Conservation (phyloP, 2,888 invertebrate species). For the Ichneumoninae sp. region DNA sequence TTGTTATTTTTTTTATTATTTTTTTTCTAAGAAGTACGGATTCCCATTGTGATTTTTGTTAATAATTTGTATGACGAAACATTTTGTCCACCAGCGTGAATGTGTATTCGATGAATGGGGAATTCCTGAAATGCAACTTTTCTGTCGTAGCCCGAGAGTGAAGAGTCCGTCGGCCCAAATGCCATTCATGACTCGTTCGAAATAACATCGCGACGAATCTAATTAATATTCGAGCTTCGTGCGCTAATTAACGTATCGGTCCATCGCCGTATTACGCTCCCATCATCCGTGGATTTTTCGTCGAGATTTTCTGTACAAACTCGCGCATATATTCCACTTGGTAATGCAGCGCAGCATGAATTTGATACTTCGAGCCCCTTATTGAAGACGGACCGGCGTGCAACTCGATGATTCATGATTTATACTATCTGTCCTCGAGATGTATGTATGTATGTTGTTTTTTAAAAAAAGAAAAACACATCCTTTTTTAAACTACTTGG, state of each 20-base stretch:
- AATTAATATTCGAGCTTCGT: constrained; percentile 72
- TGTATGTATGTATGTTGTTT: not conserved
- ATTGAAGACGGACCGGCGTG: not conserved
- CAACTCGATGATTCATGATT: not conserved
- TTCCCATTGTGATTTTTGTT: not conserved
- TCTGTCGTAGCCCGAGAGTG: not conserved
- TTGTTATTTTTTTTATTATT: not conserved
- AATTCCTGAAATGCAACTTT: not conserved
- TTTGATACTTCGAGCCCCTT: not conserved
- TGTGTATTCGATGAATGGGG: not conserved
- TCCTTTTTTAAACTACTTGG: not conserved
- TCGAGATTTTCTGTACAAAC: not conserved
- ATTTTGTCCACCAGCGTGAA: not conserved
- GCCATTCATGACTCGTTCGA: constrained; percentile 5
- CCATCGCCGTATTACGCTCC: constrained; percentile 57
- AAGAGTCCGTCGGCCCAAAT: not conserved
- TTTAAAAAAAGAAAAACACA: not conserved
- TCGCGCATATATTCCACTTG: not conserved
- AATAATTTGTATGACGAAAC: not conserved
- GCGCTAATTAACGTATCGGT: constrained; percentile 73
- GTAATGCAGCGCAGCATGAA: not conserved
- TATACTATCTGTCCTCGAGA: not conserved
- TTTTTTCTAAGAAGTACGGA: not conserved
- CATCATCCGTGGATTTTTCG: not conserved
- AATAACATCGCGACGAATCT: constrained; percentile 66